These are phyloP conservation scores for Notospermus geniculatus DNA, from an alignment of 1,140 invertebrate species.

Conservation along the genomic window DNA sequence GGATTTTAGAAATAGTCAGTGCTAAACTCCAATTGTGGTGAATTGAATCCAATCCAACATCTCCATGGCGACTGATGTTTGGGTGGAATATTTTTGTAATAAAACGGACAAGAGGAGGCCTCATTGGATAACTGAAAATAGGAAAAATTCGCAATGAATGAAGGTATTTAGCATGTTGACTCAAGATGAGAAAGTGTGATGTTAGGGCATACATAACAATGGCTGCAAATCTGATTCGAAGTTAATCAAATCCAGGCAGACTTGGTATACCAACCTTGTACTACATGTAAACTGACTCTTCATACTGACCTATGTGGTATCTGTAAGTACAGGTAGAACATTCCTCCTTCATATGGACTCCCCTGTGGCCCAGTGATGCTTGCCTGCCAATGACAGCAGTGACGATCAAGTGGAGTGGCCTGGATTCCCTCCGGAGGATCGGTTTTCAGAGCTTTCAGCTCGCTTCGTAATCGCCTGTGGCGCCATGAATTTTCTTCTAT, in stretches of 20 bases:
- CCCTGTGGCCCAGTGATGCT: constrained; percentile 54
- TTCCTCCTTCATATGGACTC: constrained; percentile 64
- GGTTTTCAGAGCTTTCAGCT: constrained; percentile 56
- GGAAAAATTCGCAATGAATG: no score
- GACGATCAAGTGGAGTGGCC: constrained; percentile 76
- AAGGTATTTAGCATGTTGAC: no score
- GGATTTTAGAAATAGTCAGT: constrained; percentile 80
- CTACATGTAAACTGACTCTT: no score
- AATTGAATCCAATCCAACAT: constrained; percentile 92
- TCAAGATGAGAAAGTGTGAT: no score
- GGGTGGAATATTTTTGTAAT: constrained; percentile 83
- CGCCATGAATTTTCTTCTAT: constrained; percentile 54
- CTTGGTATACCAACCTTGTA: not conserved
- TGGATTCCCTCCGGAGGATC: constrained; percentile 89
- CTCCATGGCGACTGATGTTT: constrained; percentile 92
- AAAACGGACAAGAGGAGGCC: constrained; percentile 74
- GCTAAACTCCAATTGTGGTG: constrained; percentile 94
- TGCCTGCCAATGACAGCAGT: constrained; percentile 56
- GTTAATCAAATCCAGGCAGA: not conserved
- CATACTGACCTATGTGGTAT: constrained; percentile 71
- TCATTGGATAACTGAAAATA: constrained; percentile 78
- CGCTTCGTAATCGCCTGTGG: constrained; percentile 49
- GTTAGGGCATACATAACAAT: no score
- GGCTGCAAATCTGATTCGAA: not conserved
- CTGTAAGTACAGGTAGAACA: constrained; percentile 69